Evolutionary conservation across 2,113 vertebrate species (phyloP).

Genomic region (Anhinga anhinga): DNA sequence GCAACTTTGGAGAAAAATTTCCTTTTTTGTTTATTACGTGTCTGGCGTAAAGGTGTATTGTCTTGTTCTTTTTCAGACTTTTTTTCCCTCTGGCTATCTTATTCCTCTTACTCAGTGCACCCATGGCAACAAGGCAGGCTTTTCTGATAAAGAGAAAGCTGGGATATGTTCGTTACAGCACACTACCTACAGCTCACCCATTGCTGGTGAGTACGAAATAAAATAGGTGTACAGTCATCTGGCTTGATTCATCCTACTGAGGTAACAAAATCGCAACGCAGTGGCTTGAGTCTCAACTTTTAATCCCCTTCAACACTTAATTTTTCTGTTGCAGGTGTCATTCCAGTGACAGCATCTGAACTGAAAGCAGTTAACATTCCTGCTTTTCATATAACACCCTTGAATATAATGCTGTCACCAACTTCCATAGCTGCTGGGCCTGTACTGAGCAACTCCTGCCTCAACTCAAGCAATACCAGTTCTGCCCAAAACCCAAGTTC

Average conservation of each 20-base stretch:
- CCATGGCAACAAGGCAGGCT: conserved; percentile 67
- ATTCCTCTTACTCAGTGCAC: conserved; percentile 87
- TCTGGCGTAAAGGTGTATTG: not conserved
- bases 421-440: conserved; percentile 72
- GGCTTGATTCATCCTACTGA: not conserved
- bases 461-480: conserved; percentile 44
- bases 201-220: conserved; percentile 74
- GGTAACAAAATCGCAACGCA: not conserved
- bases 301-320: not conserved
- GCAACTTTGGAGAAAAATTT: not conserved
- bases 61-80: conserved; percentile 73
- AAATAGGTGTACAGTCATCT: not conserved
- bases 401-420: conserved; percentile 77
- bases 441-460: conserved; percentile 59
- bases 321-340: conserved; percentile 77
- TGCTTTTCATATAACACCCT: conserved; percentile 74
- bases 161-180: conserved; percentile 73
- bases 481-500: conserved; percentile 79
- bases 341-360: conserved; percentile 78
- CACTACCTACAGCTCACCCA: conserved; percentile 80
- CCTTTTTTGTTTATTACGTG: accelerated
- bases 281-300: not conserved
- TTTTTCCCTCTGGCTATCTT: conserved; percentile 88
- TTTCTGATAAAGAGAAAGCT: conserved; percentile 66
- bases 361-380: conserved; percentile 81